Conservation (phyloP, 2,797 vertebrate species). For the Danio tinwini region DNA sequence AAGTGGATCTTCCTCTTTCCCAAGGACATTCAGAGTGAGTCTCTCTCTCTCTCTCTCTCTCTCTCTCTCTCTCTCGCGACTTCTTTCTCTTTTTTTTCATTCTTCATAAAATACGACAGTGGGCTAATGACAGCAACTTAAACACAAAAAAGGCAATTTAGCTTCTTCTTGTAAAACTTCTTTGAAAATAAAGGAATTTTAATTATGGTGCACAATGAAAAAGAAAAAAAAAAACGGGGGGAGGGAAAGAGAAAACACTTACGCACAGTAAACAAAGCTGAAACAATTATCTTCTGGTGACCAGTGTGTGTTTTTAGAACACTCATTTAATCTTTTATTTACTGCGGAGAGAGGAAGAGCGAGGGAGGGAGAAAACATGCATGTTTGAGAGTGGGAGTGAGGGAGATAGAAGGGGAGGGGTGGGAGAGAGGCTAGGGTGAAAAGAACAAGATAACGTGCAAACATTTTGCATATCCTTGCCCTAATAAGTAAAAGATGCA, state of each 20-base stretch:
- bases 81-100: conserved; percentile 60
- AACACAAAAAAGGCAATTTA: conserved; percentile 85
- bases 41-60: conserved; percentile 67
- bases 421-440: conserved; percentile 74
- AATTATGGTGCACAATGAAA: conserved; percentile 84
- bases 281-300: conserved; percentile 96
- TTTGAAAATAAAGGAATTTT: conserved; percentile 89
- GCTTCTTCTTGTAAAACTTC: conserved; percentile 82
- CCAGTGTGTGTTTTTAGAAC: conserved; percentile 90
- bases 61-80: conserved; percentile 64
- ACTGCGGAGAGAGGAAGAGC: conserved; percentile 80
- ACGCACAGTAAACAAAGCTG: conserved; percentile 92
- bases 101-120: conserved; percentile 68
- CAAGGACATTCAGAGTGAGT: conserved; percentile 77
- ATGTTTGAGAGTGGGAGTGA: conserved; percentile 77
- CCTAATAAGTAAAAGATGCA: conserved; percentile 79
- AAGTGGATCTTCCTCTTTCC: conserved; percentile 79
- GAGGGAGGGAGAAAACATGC: conserved; percentile 77
- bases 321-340: conserved; percentile 97
- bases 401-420: conserved; percentile 73
- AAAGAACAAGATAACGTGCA: conserved; percentile 79
- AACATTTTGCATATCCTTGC: conserved; percentile 79
- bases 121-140: conserved; percentile 81
- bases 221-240: conserved; percentile 84
- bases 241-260: conserved; percentile 87